Conservation (phyloP, 2,797 vertebrate genomes). For the Typhlichthys subterraneus region DNA sequence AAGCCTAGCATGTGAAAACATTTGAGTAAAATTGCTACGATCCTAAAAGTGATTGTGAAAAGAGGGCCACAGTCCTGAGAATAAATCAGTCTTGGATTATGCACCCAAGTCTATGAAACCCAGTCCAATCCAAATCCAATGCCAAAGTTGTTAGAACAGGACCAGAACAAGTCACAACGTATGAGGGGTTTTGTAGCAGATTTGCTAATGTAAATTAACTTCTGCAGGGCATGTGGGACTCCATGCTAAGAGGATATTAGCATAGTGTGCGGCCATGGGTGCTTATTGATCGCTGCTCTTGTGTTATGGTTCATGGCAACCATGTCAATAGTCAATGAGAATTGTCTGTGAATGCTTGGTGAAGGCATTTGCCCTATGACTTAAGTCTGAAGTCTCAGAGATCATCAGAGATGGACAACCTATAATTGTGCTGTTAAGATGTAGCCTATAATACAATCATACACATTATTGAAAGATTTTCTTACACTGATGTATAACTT, state of each 20-base stretch:
- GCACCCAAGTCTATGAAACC: background rate
- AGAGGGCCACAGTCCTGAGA: background rate
- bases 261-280: conserved; percentile 11
- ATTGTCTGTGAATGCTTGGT: conserved; percentile 4
- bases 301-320: conserved; percentile 7
- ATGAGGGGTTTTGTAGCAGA: background rate
- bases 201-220: background rate
- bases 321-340: conserved; percentile 2
- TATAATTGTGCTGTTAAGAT: too few species aligned
- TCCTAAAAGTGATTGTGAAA: conserved; percentile 9
- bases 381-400: too few species aligned
- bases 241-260: background rate
- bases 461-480: too few species aligned
- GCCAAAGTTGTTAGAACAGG: background rate
- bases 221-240: background rate
- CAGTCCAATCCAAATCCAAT: too few species aligned
- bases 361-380: too few species aligned
- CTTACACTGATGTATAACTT: too few species aligned
- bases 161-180: background rate
- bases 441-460: too few species aligned
- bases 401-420: too few species aligned
- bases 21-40: background rate
- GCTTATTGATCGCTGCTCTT: conserved; percentile 16
- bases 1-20: conserved; percentile 40
- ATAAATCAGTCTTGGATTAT: background rate